These are phyloP conservation scores for Drosophila lutescens DNA, from an alignment of 2,888 invertebrate genomes.

Conservation along the genomic window DNA sequence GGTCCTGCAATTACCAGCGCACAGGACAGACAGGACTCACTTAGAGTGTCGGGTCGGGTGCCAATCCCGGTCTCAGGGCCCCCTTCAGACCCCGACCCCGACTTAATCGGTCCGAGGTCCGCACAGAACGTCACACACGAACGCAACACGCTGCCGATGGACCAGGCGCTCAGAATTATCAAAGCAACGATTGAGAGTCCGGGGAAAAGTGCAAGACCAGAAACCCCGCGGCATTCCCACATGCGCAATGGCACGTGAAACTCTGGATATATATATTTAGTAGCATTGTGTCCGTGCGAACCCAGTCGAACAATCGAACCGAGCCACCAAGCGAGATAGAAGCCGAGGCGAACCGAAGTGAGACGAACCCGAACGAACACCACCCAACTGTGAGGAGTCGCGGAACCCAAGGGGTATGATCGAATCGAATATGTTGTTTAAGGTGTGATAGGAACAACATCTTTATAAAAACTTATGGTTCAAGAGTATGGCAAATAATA, in stretches of 20 bases:
- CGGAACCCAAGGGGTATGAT: slow-evolving; percentile 7
- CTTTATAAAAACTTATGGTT: too few species aligned
- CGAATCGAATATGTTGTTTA: not conserved
- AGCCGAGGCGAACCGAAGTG: slow-evolving; percentile 58
- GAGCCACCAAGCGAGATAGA: slow-evolving; percentile 24
- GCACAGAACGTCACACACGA: slow-evolving; percentile 83
- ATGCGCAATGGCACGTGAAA: slow-evolving; percentile 77
- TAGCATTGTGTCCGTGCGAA: slow-evolving; percentile 66
- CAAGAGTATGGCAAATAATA: too few species aligned
- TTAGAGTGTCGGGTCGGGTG: slow-evolving; percentile 22
- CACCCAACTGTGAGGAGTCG: slow-evolving; percentile 22
- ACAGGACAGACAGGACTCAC: slow-evolving; percentile 32
- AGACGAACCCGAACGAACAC: slow-evolving; percentile 36
- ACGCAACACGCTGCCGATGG: slow-evolving; percentile 80
- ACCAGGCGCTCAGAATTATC: slow-evolving; percentile 78
- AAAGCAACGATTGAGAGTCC: slow-evolving; percentile 3
- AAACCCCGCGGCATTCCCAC: slow-evolving; percentile 47
- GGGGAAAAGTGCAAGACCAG: slow-evolving; percentile 5
- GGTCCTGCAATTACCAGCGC: slow-evolving; percentile 43
- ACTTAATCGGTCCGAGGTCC: slow-evolving; percentile 31
- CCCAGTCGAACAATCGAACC: slow-evolving; percentile 42
- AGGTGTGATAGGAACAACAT: too few species aligned
- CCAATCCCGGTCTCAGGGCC: not conserved
- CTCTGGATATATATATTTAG: slow-evolving; percentile 29
- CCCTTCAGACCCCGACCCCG: not conserved